Evolutionary conservation across 2,888 invertebrate genomes (phyloP), one percentile per base, ranked within the genome.

Genomic region (Diarsia dahlii): DNA sequence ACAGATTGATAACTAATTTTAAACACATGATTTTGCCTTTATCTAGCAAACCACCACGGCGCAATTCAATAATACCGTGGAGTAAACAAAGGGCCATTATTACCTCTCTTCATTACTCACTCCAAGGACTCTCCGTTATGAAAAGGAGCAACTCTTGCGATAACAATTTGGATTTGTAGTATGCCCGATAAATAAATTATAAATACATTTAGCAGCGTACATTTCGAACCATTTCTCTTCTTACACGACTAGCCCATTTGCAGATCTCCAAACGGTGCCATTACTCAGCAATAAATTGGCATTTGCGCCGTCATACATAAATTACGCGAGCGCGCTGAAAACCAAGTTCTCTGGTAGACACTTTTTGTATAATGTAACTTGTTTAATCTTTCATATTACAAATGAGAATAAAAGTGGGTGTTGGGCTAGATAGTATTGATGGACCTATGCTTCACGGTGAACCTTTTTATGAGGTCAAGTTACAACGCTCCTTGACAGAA

Each of bases 221-320:
- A 93, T 94, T 95, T 94, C 91, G 89, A 93, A 93, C 95, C 95
- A 95, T 96, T 96, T 95, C 96, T 95, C 95, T 95, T 95, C 95
- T 94, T 94, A 93, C 94, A 94, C 95, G 94, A 93, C 95, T 95
- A 93, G 95, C 94, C 95, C 95, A 95, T 95, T 96, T 95, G 95
- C 95, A 96, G 95, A 96, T 96, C 95, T 96, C 94, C 94, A 95
- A 96, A 95, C 95, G 95, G 94, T 93, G 92, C 95, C 94, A 96
- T 96, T 96, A 96, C 95, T 96, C 96, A 96, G 95, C 96, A 95
- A 96, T 96, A 96, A 96, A 96, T 96, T 96, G 96, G 96, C 95
- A 95, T 96, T 96, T 95, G 94, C 94, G 95, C 94, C 95, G 95
- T 95, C 96, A 96, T 96, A 96, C 96, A 96, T 96, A 96, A 96